phyloP scores from a whole-genome alignment of 2,797 vertebrate species.

The Enteromius unitaeniatus region DNA sequence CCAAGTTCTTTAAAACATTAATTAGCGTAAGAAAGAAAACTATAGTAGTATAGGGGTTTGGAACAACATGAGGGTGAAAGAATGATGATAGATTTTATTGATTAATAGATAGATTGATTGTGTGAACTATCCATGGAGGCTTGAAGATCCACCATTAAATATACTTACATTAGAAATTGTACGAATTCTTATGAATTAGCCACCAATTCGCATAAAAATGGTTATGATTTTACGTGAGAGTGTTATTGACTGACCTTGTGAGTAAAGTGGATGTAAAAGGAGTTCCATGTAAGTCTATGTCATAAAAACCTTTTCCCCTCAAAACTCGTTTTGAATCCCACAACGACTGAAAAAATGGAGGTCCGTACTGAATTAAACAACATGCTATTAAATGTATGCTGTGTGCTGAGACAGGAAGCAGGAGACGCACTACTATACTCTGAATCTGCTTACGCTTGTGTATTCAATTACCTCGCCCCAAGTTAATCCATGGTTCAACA shows the following conservation, averaged over 20 bases:
- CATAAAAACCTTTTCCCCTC: not conserved
- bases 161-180: not conserved
- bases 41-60: too few species aligned
- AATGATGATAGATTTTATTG: not conserved
- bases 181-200: not conserved
- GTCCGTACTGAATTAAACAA: conserved; percentile 1
- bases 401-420: conserved; percentile 19
- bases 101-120: not conserved
- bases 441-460: conserved; percentile 30
- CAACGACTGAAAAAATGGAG: not conserved
- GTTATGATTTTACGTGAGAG: not conserved
- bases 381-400: conserved; percentile 2
- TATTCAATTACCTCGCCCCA: conserved; percentile 54
- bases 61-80: not conserved
- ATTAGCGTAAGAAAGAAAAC: not conserved
- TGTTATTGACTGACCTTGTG: not conserved
- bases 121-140: not conserved
- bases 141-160: not conserved
- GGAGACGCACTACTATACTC: not conserved
- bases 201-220: not conserved
- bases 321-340: not conserved
- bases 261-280: not conserved
- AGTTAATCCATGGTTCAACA: conserved; percentile 59
- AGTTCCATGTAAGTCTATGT: not conserved
- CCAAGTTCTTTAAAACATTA: not conserved